These are phyloP conservation scores for Nephrotoma appendiculata DNA, from an alignment of 2,888 invertebrate species.

Conservation along the genomic window DNA sequence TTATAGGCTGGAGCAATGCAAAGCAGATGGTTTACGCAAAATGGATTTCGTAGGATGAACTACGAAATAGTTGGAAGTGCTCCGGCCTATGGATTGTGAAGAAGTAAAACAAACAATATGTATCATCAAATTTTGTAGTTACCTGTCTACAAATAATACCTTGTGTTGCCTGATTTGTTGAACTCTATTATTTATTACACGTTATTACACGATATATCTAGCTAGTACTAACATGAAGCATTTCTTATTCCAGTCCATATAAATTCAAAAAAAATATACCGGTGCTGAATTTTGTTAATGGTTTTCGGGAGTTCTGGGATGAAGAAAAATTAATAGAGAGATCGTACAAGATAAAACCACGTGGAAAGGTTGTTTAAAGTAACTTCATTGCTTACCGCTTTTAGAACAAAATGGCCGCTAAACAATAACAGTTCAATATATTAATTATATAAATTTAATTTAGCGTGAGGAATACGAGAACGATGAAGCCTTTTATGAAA, in stretches of 20 bases:
- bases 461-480: neutral
- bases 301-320: neutral
- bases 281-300: neutral
- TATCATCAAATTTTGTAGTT: too few species aligned
- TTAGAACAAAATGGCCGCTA: neutral
- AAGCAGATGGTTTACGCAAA: too few species aligned
- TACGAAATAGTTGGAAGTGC: too few species aligned
- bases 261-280: neutral
- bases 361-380: neutral
- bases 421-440: neutral
- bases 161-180: too few species aligned
- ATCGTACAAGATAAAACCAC: neutral
- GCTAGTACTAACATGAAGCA: neutral
- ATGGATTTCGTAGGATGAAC: too few species aligned
- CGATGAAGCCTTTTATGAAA: neutral
- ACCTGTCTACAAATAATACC: too few species aligned
- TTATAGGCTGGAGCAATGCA: too few species aligned
- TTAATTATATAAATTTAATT: neutral
- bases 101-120: too few species aligned
- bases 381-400: neutral
- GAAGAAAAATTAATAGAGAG: neutral
- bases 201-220: too few species aligned
- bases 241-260: neutral
- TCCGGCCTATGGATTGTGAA: too few species aligned
- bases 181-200: too few species aligned